phyloP scores from a whole-genome alignment of 2,888 invertebrate species.

The Chymomyza fuscimana region DNA sequence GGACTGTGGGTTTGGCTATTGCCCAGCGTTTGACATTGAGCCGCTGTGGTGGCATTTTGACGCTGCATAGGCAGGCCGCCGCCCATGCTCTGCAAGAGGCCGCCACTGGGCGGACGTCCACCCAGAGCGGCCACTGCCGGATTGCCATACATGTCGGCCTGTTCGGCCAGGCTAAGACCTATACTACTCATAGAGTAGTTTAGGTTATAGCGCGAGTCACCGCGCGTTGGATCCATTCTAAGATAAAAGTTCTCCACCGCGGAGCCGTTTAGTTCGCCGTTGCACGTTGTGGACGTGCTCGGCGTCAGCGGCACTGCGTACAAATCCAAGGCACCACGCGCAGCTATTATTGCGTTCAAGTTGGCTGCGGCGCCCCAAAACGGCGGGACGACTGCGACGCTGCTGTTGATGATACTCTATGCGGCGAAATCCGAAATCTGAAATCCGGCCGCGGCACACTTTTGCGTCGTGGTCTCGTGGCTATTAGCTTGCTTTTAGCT shows the following conservation, averaged over 20 bases:
- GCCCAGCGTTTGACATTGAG: constrained; percentile 76
- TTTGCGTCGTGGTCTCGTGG: constrained; percentile 23
- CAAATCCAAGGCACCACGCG: constrained; percentile 74
- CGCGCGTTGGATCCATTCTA: constrained; percentile 92
- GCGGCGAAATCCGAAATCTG: background rate
- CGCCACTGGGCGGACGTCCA: constrained; percentile 83
- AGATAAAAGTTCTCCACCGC: constrained; percentile 79
- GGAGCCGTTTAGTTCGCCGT: constrained; percentile 63
- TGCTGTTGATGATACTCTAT: constrained; percentile 4
- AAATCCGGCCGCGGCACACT: constrained; percentile 25
- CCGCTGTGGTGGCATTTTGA: constrained; percentile 61
- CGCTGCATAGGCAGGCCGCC: constrained; percentile 70
- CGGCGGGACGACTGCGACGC: constrained; percentile 14
- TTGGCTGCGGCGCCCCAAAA: background rate
- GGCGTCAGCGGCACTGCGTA: constrained; percentile 16
- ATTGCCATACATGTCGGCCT: constrained; percentile 89
- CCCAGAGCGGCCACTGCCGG: constrained; percentile 76
- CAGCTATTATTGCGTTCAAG: constrained; percentile 69
- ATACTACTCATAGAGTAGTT: constrained; percentile 89
- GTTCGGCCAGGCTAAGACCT: constrained; percentile 89
- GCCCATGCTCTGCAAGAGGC: constrained; percentile 80
- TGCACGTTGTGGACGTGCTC: constrained; percentile 4
- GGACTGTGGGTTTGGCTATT: constrained; percentile 66
- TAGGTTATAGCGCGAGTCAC: constrained; percentile 94
- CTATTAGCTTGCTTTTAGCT: constrained; percentile 48